Percentiles rank a stretch among this genome's conserved stretches.
phyloP scores from a whole-genome alignment of 2,113 vertebrate genomes.

The Thinocorus orbignyianus region DNA sequence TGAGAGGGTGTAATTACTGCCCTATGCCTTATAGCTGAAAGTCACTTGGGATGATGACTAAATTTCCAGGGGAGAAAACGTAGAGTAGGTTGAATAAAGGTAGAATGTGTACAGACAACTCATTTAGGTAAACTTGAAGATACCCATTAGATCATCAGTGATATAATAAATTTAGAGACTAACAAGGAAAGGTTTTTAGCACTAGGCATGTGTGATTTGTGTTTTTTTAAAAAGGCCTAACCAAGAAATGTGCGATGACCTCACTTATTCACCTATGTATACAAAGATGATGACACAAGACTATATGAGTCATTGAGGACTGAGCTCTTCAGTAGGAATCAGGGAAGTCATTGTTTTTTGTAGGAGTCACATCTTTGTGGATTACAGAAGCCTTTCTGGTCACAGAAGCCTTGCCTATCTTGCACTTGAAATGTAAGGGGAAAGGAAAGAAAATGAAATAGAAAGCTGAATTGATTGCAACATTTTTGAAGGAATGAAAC shows the following conservation, averaged over 20 bases:
- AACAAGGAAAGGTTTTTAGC: not conserved
- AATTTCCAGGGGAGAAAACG: not conserved
- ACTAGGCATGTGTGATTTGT: not conserved
- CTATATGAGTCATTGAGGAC: not conserved
- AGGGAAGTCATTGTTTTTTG: not conserved
- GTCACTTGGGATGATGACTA: slow-evolving; percentile 12
- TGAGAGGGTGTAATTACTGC: slow-evolving; percentile 22
- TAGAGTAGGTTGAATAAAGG: not conserved
- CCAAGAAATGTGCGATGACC: not conserved
- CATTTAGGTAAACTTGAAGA: not conserved
- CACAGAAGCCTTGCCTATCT: not conserved
- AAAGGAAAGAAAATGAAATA: not conserved
- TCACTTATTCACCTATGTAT: not conserved
- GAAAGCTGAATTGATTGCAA: not conserved
- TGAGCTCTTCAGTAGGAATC: not conserved
- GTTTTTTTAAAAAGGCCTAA: too few species aligned
- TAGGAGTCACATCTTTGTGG: not conserved
- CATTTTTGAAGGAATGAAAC: not conserved
- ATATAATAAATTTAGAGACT: not conserved
- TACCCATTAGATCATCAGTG: not conserved
- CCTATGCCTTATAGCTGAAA: slow-evolving; percentile 8
- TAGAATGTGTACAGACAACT: not conserved
- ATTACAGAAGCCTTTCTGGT: not conserved
- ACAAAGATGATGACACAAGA: not conserved
- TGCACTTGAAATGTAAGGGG: not conserved